These are phyloP conservation scores for Camelus bactrianus DNA, from an alignment of 2,113 vertebrate genomes.

Conservation along the genomic window DNA sequence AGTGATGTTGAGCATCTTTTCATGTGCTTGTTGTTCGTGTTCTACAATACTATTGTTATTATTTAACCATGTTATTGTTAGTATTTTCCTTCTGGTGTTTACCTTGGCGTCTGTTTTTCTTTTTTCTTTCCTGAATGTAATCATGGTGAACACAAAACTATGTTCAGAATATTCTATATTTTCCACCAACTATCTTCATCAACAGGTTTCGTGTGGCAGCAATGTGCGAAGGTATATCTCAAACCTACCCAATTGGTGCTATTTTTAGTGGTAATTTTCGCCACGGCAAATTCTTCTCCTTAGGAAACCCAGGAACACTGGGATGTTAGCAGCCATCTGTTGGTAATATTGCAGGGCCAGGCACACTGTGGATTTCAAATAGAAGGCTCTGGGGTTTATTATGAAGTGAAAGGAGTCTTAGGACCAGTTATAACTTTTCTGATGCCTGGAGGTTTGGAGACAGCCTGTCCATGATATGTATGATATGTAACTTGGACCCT, in stretches of 20 bases:
- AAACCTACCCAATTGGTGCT: not conserved
- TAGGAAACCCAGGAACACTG: not conserved
- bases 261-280: not conserved
- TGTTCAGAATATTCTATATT: not conserved
- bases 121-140: not conserved
- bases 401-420: not conserved
- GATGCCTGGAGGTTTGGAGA: not conserved
- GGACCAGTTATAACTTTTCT: not conserved
- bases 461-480: accelerated
- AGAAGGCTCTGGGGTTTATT: not conserved
- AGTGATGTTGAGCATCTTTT: not conserved
- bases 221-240: not conserved
- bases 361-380: not conserved
- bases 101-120: not conserved
- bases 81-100: not conserved
- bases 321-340: not conserved
- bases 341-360: not conserved
- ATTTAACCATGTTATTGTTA: not conserved
- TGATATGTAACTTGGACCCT: not conserved
- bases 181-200: not conserved
- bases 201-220: not conserved
- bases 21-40: not conserved
- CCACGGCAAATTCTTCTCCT: not conserved
- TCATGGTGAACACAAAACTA: not conserved
- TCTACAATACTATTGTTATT: not conserved